Conservation (phyloP, 2,797 vertebrate genomes). For the Protonibea diacanthus region DNA sequence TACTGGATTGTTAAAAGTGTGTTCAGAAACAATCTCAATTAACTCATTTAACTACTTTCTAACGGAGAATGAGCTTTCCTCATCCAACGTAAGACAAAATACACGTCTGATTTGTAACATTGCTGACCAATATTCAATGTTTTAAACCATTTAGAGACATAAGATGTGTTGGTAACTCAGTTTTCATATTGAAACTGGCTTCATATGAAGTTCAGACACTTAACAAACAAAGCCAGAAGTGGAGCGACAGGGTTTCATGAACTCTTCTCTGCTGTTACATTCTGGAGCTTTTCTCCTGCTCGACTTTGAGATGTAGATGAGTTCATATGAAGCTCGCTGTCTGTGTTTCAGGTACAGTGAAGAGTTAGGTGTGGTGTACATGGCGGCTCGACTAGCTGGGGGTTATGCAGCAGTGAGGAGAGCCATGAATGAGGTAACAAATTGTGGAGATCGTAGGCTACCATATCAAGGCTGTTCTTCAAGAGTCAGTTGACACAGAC, state of each 20-base stretch:
- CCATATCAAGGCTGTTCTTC: too few relatives aligned
- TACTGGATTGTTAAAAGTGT: neutral
- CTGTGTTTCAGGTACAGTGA: conserved; percentile 84
- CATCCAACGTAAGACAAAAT: neutral
- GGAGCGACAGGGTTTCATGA: neutral
- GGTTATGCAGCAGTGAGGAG: conserved; percentile 89
- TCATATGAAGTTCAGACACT: neutral
- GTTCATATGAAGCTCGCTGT: neutral
- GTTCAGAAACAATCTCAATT: neutral
- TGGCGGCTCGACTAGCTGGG: conserved; percentile 90
- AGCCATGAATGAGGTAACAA: conserved; percentile 89
- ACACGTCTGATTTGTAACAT: neutral
- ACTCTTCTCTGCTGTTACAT: neutral
- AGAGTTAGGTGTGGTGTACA: conserved; percentile 87
- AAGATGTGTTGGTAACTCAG: neutral
- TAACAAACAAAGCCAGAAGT: neutral
- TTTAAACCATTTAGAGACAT: neutral
- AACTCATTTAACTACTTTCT: neutral
- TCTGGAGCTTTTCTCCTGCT: neutral
- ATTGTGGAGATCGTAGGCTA: neutral
- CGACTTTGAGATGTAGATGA: neutral
- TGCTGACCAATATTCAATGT: neutral
- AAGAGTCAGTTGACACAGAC: neutral
- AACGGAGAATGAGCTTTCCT: neutral
- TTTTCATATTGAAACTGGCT: neutral